phyloP scores from a whole-genome alignment of 37 sponge, comb jelly and placozoan species.

The Haliclona indistincta region DNA sequence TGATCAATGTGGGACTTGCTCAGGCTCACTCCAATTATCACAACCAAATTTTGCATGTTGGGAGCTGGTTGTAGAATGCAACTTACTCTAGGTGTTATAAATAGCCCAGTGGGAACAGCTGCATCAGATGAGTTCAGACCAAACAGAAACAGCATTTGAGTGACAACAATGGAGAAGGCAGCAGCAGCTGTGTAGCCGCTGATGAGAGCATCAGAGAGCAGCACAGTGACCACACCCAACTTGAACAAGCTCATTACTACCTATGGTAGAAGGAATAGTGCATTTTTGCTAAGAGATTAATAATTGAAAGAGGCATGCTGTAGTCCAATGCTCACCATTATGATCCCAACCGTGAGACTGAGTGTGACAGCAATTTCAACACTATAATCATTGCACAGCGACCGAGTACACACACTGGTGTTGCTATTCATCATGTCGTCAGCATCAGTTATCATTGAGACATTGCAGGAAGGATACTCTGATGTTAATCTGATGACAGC shows the following conservation, averaged over 20 bases:
- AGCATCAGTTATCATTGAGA: too few relatives aligned
- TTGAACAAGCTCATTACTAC: slow-evolving; percentile 40
- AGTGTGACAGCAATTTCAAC: slow-evolving; percentile 58
- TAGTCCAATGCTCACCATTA: slow-evolving; percentile 43
- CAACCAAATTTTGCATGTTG: too few relatives aligned
- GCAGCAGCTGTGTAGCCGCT: slow-evolving; percentile 85
- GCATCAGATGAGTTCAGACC: slow-evolving; percentile 48
- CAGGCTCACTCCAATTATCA: too few relatives aligned
- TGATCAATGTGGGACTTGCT: too few relatives aligned
- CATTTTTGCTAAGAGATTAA: too few relatives aligned
- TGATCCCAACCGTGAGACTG: slow-evolving; percentile 61
- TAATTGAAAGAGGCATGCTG: too few relatives aligned
- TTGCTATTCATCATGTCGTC: not conserved
- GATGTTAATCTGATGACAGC: slow-evolving; percentile 37
- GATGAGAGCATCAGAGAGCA: slow-evolving; percentile 80
- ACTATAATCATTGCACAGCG: not conserved
- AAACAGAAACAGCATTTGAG: slow-evolving; percentile 56
- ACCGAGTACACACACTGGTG: not conserved
- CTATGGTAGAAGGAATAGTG: too few relatives aligned
- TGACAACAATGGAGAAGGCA: slow-evolving; percentile 50
- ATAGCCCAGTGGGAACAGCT: slow-evolving; percentile 21
- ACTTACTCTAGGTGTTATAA: slow-evolving; percentile 57
- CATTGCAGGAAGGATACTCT: not conserved
- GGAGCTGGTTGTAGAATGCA: too few relatives aligned
- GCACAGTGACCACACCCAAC: slow-evolving; percentile 73